Evolutionary conservation across 2,888 invertebrate species (phyloP).

Genomic region (Orchesella flavescens): DNA sequence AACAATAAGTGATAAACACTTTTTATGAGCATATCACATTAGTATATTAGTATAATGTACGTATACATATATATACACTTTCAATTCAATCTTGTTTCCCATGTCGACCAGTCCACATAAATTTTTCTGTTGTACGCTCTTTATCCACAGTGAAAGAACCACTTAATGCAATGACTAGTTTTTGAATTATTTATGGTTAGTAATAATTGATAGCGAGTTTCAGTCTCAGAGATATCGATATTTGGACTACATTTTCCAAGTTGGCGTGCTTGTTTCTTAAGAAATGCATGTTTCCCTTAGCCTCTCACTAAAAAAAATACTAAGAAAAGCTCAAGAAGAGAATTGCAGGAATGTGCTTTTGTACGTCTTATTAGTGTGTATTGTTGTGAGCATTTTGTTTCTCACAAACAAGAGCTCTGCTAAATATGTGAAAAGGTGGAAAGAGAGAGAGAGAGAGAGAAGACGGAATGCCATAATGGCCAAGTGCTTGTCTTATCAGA

Average conservation of each 20-base stretch:
- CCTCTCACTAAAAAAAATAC: constrained; percentile 2
- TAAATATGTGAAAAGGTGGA: not conserved
- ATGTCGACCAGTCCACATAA: constrained; percentile 6
- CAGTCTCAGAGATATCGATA: constrained; percentile 39
- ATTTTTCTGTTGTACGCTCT: constrained; percentile 19
- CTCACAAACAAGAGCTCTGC: constrained; percentile 4
- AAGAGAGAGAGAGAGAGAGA: not conserved
- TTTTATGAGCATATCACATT: too few relatives aligned
- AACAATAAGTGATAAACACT: too few relatives aligned
- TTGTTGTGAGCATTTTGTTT: not conserved
- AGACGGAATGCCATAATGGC: constrained; percentile 7
- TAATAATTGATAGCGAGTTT: constrained; percentile 57
- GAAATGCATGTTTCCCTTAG: not conserved
- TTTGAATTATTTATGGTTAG: constrained; percentile 58
- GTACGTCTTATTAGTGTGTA: not conserved
- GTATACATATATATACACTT: too few relatives aligned
- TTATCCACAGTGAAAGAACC: constrained; percentile 33
- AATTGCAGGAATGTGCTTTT: too few relatives aligned
- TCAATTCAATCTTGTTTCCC: constrained; percentile 16
- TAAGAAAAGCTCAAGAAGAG: too few relatives aligned
- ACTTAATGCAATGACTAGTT: constrained; percentile 55
- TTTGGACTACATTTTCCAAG: constrained; percentile 44
- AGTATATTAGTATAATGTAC: too few relatives aligned
- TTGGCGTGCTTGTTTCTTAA: not conserved
- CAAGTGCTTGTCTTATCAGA: constrained; percentile 39